These are phyloP conservation scores for Alectura lathami DNA, from an alignment of 2,113 vertebrate genomes.

Conservation along the genomic window DNA sequence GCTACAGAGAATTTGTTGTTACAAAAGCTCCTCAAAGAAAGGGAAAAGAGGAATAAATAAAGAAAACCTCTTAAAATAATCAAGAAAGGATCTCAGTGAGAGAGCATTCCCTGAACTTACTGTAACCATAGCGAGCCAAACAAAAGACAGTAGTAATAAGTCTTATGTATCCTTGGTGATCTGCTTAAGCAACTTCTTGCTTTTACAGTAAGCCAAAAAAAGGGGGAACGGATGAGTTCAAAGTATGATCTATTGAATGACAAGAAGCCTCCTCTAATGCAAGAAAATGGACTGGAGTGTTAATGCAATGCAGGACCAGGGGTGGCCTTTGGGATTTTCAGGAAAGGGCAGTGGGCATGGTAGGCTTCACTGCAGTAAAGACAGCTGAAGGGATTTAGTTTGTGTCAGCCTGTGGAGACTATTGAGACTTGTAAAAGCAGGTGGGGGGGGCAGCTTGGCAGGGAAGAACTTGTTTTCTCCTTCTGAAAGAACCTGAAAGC, in stretches of 20 bases:
- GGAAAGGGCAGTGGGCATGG: background rate
- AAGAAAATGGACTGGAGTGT: background rate
- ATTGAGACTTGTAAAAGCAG: background rate
- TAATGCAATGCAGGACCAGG: slow-evolving; percentile 5
- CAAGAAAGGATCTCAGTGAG: slow-evolving; percentile 43
- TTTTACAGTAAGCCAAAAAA: slow-evolving; percentile 64
- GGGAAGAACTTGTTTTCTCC: background rate
- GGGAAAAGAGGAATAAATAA: slow-evolving; percentile 25
- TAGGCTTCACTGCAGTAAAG: background rate
- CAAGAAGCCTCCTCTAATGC: slow-evolving; percentile 24
- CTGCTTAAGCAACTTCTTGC: slow-evolving; percentile 55
- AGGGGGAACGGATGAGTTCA: slow-evolving; percentile 13
- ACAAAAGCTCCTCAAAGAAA: slow-evolving; percentile 26
- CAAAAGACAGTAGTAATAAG: slow-evolving; percentile 59
- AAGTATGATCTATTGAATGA: slow-evolving; percentile 19
- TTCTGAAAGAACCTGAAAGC: background rate
- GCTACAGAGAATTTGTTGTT: slow-evolving; percentile 38
- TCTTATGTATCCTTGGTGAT: slow-evolving; percentile 68
- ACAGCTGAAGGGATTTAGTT: background rate
- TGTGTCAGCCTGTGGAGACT: rapidly evolving
- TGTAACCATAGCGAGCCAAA: slow-evolving; percentile 61
- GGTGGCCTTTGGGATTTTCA: slow-evolving; percentile 12
- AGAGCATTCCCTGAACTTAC: slow-evolving; percentile 27
- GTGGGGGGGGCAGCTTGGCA: background rate
- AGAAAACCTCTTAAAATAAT: slow-evolving; percentile 37